Percentiles rank a stretch among this genome's conserved stretches.
phyloP scores from a whole-genome alignment of 2,797 vertebrate species.

The Coluber constrictor region DNA sequence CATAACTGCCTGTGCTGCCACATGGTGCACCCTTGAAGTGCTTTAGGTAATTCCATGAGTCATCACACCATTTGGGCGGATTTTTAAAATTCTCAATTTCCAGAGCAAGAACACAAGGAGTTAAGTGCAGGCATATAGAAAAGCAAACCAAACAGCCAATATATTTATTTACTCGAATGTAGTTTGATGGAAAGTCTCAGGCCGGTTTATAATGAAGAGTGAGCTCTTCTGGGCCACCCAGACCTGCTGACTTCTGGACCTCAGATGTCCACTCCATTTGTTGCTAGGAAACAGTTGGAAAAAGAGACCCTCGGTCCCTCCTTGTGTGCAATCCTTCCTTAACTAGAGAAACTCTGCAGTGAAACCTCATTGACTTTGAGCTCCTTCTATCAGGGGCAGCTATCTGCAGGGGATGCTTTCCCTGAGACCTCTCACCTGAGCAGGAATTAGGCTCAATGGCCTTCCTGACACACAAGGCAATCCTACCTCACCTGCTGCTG shows the following conservation, averaged over 20 bases:
- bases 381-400: neutral
- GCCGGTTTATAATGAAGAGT: neutral
- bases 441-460: neutral
- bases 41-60: neutral
- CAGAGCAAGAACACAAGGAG: neutral
- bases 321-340: neutral
- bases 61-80: neutral
- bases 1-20: neutral
- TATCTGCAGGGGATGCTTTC: neutral
- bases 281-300: neutral
- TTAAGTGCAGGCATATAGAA: neutral
- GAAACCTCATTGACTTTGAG: neutral
- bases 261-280: neutral
- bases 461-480: neutral
- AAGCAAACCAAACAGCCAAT: neutral
- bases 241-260: neutral
- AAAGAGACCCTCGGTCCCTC: neutral
- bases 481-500: neutral
- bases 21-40: neutral
- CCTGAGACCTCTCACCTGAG: neutral
- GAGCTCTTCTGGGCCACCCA: neutral
- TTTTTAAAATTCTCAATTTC: neutral
- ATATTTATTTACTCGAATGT: neutral
- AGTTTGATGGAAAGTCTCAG: neutral
- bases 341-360: neutral